These are phyloP conservation scores for Macropus fuliginosus DNA, from an alignment of 2,797 vertebrate species.

Conservation along the genomic window DNA sequence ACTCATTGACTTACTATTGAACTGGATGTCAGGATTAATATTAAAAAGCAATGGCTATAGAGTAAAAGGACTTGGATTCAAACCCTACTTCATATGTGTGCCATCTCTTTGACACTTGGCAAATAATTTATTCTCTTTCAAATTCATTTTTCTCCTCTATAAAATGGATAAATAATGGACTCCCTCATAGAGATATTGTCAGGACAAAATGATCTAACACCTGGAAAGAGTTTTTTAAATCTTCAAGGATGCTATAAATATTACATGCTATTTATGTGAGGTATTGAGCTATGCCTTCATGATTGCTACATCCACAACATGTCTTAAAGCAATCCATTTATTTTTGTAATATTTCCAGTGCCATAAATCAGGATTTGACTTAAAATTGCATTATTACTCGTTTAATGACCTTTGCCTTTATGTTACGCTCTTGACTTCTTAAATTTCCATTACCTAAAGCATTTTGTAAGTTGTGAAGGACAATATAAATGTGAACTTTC, in stretches of 20 bases:
- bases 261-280: background rate
- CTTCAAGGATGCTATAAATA: background rate
- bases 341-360: too few relatives aligned
- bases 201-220: background rate
- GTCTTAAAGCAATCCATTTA: background rate
- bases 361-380: background rate
- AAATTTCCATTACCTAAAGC: background rate
- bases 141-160: background rate
- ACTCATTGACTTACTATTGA: background rate
- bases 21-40: background rate
- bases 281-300: background rate
- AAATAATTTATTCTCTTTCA: background rate
- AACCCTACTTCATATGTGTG: background rate
- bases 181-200: background rate
- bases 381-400: background rate
- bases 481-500: background rate
- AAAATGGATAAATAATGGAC: background rate
- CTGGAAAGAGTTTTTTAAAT: background rate
- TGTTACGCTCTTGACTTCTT: background rate
- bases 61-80: background rate
- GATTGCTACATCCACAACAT: background rate
- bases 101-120: background rate
- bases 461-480: background rate
- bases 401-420: background rate
- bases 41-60: background rate